Evolutionary conservation across 1,140 invertebrate genomes (phyloP), one percentile per base, ranked within the genome.

Genomic region (Micrasema longulum): DNA sequence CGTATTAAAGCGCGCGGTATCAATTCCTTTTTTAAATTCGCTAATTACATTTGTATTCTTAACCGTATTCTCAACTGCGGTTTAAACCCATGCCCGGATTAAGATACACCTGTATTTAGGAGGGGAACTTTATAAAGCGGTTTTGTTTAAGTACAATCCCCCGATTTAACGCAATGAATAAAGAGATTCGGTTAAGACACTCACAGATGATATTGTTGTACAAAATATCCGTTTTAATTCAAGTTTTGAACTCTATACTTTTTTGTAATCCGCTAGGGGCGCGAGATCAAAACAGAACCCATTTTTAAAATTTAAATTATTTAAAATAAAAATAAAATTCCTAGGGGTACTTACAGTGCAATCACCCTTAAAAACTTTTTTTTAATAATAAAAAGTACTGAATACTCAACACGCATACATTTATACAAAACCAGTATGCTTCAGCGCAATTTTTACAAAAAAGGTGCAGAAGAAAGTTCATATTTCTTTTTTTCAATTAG

Each of bases 1-100:
- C n/a, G n/a, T n/a, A n/a, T n/a, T n/a, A n/a, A 50, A 71, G 60
- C 68, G 14, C 55, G 41, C 68, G 50, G 67, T 74, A 71, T 74
- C 69, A 71, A 74, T 71, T 69, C 62, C 72, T 69, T 53, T 71
- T 74, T 74, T 74, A 67, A 74, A 71, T 74, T 71, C 73, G 68
- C 73, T 71, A 74, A 74, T 74, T 74, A 71, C 72, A 12, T 57
- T 23, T 31, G 26, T 31, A 31, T 31, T 31, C 26, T 31, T 26
- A n/a, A 31, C 60, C 45, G 20, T 63, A 41, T 68, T 62, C 53
- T 36, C 11, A 52, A 31, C 67, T 16, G 3, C 38, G 7, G 1
- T 52, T 68, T 31, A 48, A 60, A 69, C 53, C 23, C 26, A 55
- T 43, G 41, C 36, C 66, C 36, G 66, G 66, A 68, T 68, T 57